These are phyloP conservation scores for Acheta domesticus DNA, from an alignment of 2,888 invertebrate species.

Conservation along the genomic window DNA sequence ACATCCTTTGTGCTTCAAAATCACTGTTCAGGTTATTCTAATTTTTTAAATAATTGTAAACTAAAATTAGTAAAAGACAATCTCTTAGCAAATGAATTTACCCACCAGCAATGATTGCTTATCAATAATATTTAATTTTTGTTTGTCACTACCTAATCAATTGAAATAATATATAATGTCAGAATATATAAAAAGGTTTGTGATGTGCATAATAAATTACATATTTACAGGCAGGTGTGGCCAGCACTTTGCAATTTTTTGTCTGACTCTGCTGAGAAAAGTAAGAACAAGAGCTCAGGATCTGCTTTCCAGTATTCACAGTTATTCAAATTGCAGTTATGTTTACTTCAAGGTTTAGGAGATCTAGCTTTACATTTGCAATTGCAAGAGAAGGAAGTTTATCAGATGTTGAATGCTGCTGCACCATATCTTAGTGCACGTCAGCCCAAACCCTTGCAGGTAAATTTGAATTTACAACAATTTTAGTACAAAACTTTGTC, in stretches of 20 bases:
- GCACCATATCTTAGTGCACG: constrained; percentile 56
- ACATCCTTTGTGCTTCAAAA: too few species aligned
- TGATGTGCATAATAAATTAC: too few species aligned
- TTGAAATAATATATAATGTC: too few species aligned
- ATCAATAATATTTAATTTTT: too few species aligned
- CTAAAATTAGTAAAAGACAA: too few species aligned
- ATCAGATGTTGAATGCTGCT: constrained; percentile 48
- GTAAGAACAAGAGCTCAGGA: constrained; percentile 57
- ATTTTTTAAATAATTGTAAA: too few species aligned
- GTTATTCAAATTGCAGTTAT: constrained; percentile 55
- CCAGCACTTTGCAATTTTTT: constrained; percentile 60
- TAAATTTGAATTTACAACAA: constrained; percentile 41
- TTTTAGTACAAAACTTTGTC: constrained; percentile 20
- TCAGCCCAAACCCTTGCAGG: constrained; percentile 64
- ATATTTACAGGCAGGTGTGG: constrained; percentile 60
- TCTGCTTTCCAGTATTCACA: constrained; percentile 58
- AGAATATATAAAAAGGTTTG: too few species aligned
- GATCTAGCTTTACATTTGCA: constrained; percentile 50
- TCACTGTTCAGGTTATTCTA: too few species aligned
- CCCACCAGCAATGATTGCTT: too few species aligned
- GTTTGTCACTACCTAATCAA: too few species aligned
- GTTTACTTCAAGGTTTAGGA: constrained; percentile 52
- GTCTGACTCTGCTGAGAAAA: constrained; percentile 53
- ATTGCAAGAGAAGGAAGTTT: constrained; percentile 46
- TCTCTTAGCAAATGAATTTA: too few species aligned